Evolutionary conservation across 2,113 vertebrate species (phyloP), one percentile per base, ranked within the genome.

Genomic region (Gadus chalcogrammus): DNA sequence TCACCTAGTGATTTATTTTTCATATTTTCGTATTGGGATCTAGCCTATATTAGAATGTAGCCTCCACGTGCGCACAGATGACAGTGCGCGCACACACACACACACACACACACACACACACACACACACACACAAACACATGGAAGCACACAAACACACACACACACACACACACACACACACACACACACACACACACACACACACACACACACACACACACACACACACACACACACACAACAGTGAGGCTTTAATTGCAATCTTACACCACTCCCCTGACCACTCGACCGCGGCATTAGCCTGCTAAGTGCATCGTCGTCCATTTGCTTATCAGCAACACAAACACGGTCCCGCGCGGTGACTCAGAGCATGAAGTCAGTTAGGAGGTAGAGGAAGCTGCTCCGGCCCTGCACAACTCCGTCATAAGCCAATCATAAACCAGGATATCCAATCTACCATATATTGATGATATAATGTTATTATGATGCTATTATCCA

Each of bases 291-390:
- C 59, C 59, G 13, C 31, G 56, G 55, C 31, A 66, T 74, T 74
- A 71, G 72, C 66, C 68, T 67, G 66, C 72, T 52, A 75, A 77
- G 76, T 78, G 79, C 73, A 70, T 61, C 70, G 67, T 61, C 70
- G 67, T 79, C 65, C 81, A 77, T 76, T 85, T 84, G 69, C 77
- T 85, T 84, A 82, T 88, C 85, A 76, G 68, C 65, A 58, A 62
- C 72, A 72, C 72, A 78, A 77, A 79, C 74, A 79, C 27, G 24
- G 63, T 52, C 55, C 58, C 60, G 70, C 69, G 61, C 61, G 48
- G 22, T n/a, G 72, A 59, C 60, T 73, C 70, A 28, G 79, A 67
- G 65, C 67, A 75, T 75, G 27, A 71, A 65, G 35, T 48, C 42
- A 48, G 42, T 13, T 6, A 52, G 61, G 70, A 56, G 55, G 67